Percentiles rank a stretch among this genome's conserved stretches.
Conservation (phyloP, 2,797 vertebrate genomes). For the Microctenopoma steveboyesi region DNA sequence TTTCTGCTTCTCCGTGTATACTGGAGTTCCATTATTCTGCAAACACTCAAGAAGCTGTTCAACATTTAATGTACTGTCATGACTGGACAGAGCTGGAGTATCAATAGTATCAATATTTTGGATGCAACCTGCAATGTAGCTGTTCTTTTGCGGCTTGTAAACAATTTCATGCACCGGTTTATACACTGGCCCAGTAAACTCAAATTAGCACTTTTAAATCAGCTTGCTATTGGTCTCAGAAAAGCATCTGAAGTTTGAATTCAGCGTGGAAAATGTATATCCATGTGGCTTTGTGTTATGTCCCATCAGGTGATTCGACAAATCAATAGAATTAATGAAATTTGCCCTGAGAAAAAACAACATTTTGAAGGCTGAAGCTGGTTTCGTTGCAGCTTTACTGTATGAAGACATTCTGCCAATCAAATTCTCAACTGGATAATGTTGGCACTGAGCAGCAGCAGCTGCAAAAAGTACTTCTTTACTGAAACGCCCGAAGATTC, state of each 20-base stretch:
- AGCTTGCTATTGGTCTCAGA: neutral
- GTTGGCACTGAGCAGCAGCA: neutral
- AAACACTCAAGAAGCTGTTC: neutral
- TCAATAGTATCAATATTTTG: neutral
- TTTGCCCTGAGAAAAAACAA: neutral
- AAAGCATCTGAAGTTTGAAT: too few relatives aligned
- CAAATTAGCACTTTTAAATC: neutral
- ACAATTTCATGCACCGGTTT: neutral
- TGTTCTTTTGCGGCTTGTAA: neutral
- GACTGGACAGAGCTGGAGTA: neutral
- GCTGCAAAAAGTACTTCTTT: neutral
- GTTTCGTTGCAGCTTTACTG: neutral
- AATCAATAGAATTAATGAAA: constrained; percentile 1
- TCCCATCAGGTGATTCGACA: neutral
- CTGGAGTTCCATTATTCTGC: neutral
- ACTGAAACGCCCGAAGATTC: neutral
- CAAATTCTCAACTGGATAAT: too few relatives aligned
- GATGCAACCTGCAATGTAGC: neutral
- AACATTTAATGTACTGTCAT: constrained; percentile 5
- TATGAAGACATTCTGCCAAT: too few relatives aligned
- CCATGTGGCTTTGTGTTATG: neutral
- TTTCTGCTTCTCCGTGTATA: neutral
- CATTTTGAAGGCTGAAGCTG: neutral
- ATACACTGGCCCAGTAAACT: too few relatives aligned
- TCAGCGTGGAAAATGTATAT: too few relatives aligned